Evolutionary conservation across 1,140 invertebrate species (phyloP), one percentile per base, ranked within the genome.

Genomic region (Bombus polaris): DNA sequence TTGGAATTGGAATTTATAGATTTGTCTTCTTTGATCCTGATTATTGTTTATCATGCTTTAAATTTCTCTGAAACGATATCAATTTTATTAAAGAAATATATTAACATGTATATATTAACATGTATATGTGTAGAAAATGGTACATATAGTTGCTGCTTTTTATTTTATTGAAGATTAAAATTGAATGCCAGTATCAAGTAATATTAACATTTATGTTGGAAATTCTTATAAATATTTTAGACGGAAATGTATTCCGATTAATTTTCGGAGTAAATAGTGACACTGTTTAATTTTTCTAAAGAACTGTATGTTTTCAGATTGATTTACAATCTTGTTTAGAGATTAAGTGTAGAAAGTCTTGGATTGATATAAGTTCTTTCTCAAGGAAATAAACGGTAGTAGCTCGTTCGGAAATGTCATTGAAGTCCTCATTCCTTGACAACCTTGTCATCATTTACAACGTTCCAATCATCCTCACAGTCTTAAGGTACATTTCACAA

Each of bases 381-480:
- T 42, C 37, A 65, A 32, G 25, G 37, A 65, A 62, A n/a, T 62
- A 42, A 42, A 62, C 28, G 18, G 39, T 74, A n/a, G 8, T 6
- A 32, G 25, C 5, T 39, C 3, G 32, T 65, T 25, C 59, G 37
- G 59, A 65, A 65, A 32, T 9, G 59, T 32, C 73, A 75, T 53
- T 75, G 73, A 75, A 42, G 18, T 39, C 25, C 42, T 78, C 59
- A 65, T 32, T 77, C 25, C 35, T 66, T 65, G 75, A n/a, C 35
- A 28, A 65, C 57, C 75, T 78, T 59, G 37, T 77, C 75, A 42
- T 42, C 37, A 22, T 39, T 77, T 32, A 62, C 39, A 22, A 77
- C 28, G 18, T 39, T 65, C 37, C 39, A 44, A 65, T 42, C 22
- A 18, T 77, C 37, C 10, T 77, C n/a, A 22, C 22, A 77, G 35